Base-by-base conservation (phyloP, 2,888 invertebrate genomes). In the Stictocephala bisonia region DNA sequence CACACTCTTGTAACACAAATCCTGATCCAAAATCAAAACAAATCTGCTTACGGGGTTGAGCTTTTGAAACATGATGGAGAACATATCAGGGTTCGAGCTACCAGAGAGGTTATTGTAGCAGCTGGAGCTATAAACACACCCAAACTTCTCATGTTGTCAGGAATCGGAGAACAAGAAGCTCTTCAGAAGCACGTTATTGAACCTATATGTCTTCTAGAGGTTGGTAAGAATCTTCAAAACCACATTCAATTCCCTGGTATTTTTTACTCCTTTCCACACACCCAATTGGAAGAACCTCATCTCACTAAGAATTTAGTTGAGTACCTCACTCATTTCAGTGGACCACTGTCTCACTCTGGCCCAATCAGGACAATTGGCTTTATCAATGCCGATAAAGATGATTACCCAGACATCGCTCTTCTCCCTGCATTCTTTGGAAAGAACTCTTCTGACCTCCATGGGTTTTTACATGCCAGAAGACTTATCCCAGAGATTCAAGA, bases 81-180 rank as follows among this genome's bases (percentile, higher is more conserved):
- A 15, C 64, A 64, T 27, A 22, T 41, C 13, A 41, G 64, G 27
- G 64, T 64, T 1, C 11, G 64, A 64, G 64, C 64, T 11, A 64
- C 4, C 24, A 41, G 64, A 64, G 64, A 64, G 18, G 64, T 64
- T 7, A 64, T 64, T 22, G 6, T 64, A 22, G 44, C 64, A 22
- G 64, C 64, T n/a, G 64, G 64, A 44, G 44, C 64, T n/a, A 41
- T 64, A n/a, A 64, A 64, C 64, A 64, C 64, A 1, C 64, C 64
- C 2, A 64, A 64, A 27, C 44, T 64, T n/a, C 44, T 64, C 15
- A 40, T 64, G n/a, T 27, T 64, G 1, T 64, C 64, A n/a, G 64
- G 64, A 26, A 64, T 64, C 27, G 64, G 64, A 24, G 64, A 64
- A 13, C 64, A 64, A 44, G 64, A 64, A 44, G 64, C 64, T 2